A percentile compares a stretch with the other conserved stretches of the same genome.
Evolutionary conservation across 2,888 invertebrate genomes (phyloP).

Genomic region (Mythimna albipuncta): DNA sequence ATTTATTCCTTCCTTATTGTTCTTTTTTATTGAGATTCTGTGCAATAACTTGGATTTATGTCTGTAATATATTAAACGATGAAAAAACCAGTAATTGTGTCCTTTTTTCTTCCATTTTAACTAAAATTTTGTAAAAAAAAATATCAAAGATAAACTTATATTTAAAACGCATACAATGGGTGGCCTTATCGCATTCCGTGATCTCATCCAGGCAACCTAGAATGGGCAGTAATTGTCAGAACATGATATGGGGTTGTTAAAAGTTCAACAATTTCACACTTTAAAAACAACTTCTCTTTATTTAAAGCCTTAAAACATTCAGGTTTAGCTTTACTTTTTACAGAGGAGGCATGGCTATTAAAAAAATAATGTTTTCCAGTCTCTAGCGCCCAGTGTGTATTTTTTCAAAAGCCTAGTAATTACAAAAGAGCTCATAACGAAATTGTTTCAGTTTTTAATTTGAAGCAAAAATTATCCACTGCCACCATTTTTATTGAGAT

Average conservation of each 20-base stretch:
- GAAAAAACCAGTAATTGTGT: too few species aligned
- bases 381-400: neutral
- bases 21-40: neutral
- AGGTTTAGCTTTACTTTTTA: neutral
- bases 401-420: constrained; percentile 44
- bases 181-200: too few species aligned
- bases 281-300: neutral
- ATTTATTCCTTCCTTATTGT: neutral
- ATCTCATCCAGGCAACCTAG: too few species aligned
- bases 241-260: too few species aligned
- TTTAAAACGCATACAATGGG: too few species aligned
- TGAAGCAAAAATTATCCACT: constrained; percentile 19
- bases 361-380: constrained; percentile 15
- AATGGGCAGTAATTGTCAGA: too few species aligned
- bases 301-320: neutral
- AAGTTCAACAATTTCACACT: neutral
- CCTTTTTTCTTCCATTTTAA: neutral
- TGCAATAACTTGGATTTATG: neutral
- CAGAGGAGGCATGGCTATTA: neutral
- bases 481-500: constrained; percentile 38
- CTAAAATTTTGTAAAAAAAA: neutral
- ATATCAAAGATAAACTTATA: too few species aligned
- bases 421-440: constrained; percentile 43
- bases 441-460: constrained; percentile 58
- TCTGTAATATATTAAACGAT: neutral